phyloP scores from a whole-genome alignment of 2,113 vertebrate genomes.

The Colius striatus region DNA sequence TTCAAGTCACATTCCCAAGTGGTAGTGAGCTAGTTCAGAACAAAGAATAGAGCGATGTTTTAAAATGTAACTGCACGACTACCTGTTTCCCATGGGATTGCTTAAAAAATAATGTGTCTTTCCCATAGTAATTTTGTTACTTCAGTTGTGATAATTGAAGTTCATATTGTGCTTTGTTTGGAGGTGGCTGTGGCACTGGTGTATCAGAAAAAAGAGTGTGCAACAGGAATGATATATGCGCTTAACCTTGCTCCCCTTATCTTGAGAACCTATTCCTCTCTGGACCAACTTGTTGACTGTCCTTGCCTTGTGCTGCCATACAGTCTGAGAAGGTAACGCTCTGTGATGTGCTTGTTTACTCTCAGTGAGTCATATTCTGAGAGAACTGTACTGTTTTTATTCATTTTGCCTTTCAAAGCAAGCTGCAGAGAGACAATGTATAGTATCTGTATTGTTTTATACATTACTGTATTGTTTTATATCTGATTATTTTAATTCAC shows the following conservation, averaged over 20 bases:
- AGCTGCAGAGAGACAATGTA: not conserved
- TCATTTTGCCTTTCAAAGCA: not conserved
- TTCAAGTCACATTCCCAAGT: not conserved
- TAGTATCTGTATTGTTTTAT: not conserved
- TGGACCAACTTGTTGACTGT: not conserved
- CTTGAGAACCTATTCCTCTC: not conserved
- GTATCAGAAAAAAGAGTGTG: not conserved
- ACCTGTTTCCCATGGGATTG: not conserved
- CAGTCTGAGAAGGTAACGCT: not conserved
- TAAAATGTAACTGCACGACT: not conserved
- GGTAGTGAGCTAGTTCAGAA: not conserved
- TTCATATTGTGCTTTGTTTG: not conserved
- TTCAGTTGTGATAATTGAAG: not conserved
- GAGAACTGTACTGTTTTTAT: not conserved
- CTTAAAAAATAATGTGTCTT: not conserved
- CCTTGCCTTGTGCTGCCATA: not conserved
- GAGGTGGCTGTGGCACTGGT: not conserved
- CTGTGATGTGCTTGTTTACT: not conserved
- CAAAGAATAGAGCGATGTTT: not conserved
- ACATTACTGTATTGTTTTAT: not conserved
- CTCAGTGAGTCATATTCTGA: not conserved
- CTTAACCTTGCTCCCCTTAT: not conserved
- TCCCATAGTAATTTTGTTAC: not conserved
- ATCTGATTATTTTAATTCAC: slow-evolving; percentile 4
- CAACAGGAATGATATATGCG: not conserved